Base-by-base conservation (phyloP, 2,113 vertebrate species). In the Girardinichthys multiradiatus region DNA sequence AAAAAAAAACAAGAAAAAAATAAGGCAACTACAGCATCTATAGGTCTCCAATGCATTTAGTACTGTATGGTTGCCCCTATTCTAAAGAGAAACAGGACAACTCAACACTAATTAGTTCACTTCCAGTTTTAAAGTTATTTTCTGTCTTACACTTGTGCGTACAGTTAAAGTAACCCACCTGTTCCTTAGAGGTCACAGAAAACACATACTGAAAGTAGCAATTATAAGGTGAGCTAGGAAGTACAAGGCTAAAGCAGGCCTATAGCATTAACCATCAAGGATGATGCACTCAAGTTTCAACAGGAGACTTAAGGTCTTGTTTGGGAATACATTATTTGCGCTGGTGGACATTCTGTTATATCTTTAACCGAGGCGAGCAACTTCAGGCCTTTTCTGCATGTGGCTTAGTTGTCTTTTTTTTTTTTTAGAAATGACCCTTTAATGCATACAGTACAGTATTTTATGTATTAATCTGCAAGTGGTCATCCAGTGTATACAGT, bases 1-100 rank as follows among this genome's bases (percentile, higher is more conserved):
- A 72, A 81, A 87, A 86, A 76, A 60, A 79, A 83, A 85, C n/a
- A 86, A 54, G 28, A 64, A 33, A n/a, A 67, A 79, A 69, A 86
- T 93, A 95, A 94, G 94, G 93, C 93, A 94, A 88, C 93, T 94
- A 94, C 78, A 90, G 89, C 89, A 91, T 90, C 87, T 92, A 84
- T 67, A 81, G 72, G 60, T 91, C 79, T 88, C 83, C 81, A 87
- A 88, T 89, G 78, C 74, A 81, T 91, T 85, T 77, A 86, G 76
- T 79, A 77, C 39, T 61, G 10, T 54, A 42, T 68, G 42, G 54
- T 17, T 1, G 42, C 70, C 57, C 61, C 66, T n/a, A 24, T 57
- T 39, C 45, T 39, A 60, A 63, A 84, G 42, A 45, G 19, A 63
- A 64, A 59, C 62, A 68, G 59, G 69, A 67, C 57, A 63, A 68